Percentiles rank a stretch among this genome's conserved stretches.
Conservation (phyloP, 2,888 invertebrate species). For the Heliconius ismenius region DNA sequence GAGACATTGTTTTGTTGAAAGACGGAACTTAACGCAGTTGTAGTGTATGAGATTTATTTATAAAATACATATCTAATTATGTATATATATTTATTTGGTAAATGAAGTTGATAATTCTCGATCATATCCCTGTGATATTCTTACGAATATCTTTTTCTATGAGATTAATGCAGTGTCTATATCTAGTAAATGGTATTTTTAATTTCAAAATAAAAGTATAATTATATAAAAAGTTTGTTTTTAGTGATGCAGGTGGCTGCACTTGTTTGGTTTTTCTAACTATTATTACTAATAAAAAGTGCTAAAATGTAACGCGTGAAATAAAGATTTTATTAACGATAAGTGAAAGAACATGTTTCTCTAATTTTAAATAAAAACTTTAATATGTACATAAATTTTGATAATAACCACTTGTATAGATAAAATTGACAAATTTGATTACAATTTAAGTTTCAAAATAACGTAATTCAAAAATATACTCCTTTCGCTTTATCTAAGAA, state of each 20-base stretch:
- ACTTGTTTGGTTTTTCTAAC: background rate
- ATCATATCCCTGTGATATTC: no score
- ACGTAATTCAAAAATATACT: background rate
- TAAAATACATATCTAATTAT: no score
- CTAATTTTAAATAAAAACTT: constrained; percentile 1
- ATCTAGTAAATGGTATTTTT: background rate
- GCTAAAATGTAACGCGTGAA: background rate
- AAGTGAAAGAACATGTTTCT: background rate
- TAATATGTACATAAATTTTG: background rate
- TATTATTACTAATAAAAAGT: background rate
- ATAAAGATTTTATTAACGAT: background rate
- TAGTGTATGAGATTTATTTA: no score
- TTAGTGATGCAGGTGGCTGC: constrained; percentile 4
- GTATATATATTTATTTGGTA: no score
- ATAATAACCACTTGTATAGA: background rate
- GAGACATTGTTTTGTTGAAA: background rate
- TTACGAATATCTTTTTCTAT: background rate
- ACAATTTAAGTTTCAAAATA: background rate
- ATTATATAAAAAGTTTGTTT: constrained; percentile 3
- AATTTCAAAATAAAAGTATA: background rate
- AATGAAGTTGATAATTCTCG: no score
- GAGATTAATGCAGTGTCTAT: background rate
- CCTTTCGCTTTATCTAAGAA: background rate
- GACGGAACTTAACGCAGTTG: background rate
- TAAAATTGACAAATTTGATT: constrained; percentile 13